Base-by-base conservation (phyloP, 1,140 invertebrate genomes). In the Drosophila mauritiana region DNA sequence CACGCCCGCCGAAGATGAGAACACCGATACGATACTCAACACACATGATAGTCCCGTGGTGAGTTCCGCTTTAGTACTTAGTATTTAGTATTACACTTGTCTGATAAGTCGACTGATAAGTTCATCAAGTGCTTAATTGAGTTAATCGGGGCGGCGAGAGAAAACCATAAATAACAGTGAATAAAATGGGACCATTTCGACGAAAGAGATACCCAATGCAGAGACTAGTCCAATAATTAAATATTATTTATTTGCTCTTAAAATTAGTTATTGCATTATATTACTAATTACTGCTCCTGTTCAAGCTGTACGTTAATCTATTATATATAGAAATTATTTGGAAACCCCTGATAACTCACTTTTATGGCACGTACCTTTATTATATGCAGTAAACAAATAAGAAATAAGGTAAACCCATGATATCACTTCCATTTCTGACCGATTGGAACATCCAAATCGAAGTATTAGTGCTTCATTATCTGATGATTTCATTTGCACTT, bases 11-110 rank as follows among this genome's bases (percentile, higher is more conserved):
- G 46, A 80, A 57, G 90, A 91, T 64, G 83, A 77, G 51, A 91
- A 91, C 75, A 89, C 81, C 48, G 90, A 91, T 67, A 90, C 90
- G 40, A 77, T 91, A 74, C 73, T 91, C 57, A 90, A 91, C 74
- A 91, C 78, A 49, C 64, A 62, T 53, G 83, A 90, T 45, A 91
- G 81, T 40, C 76, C 86, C 56, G 90, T 91, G 90, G 90, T 91
- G 73, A 91, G 90, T 88, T 83, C 49, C 22, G 25, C 49, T 31
- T 31, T 3, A 31, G 6, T 36, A 27, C 62, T 64, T 42, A 17
- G 53, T 62, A 15, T 39, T n/a, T 49, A n/a, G 42, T 27, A 40
- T 51, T 72, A 45, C 73, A 53, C 67, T 63, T 51, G 54, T 42
- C 55, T 61, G 73, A 88, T 88, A 86, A 82, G 65, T 63, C 73